Conservation (phyloP, 2,113 vertebrate genomes). For the Meleagris gallopavo region DNA sequence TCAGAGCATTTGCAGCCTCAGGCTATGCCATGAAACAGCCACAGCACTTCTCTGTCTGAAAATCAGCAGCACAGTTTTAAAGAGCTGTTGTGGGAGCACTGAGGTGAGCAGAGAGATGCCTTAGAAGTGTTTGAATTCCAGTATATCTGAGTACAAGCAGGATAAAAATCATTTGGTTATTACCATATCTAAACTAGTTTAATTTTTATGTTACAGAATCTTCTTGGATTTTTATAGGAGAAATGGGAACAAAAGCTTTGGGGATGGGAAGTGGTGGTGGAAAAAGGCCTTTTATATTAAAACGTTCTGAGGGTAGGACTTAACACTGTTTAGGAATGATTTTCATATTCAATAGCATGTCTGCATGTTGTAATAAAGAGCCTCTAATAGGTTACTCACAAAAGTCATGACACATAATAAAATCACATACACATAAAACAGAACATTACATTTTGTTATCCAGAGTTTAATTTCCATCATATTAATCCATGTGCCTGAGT, state of each 20-base stretch:
- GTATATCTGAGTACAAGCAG: slow-evolving; percentile 62
- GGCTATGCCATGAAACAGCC: slow-evolving; percentile 68
- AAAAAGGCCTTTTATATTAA: slow-evolving; percentile 24
- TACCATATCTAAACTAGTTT: slow-evolving; percentile 75
- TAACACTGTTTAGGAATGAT: not conserved
- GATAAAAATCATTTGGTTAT: slow-evolving; percentile 70
- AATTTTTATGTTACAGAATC: slow-evolving; percentile 61
- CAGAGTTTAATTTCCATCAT: not conserved
- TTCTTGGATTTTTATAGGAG: slow-evolving; percentile 58
- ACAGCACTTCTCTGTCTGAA: slow-evolving; percentile 46
- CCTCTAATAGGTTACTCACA: not conserved
- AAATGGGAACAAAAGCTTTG: slow-evolving; percentile 22
- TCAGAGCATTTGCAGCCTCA: slow-evolving; percentile 75
- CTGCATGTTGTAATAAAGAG: not conserved
- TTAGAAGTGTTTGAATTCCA: slow-evolving; percentile 71
- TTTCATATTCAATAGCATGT: slow-evolving; percentile 29
- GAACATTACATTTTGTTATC: not conserved
- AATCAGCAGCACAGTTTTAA: slow-evolving; percentile 70
- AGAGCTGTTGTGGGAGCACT: slow-evolving; percentile 60
- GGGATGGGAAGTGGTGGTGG: not conserved
- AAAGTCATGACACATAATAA: not conserved
- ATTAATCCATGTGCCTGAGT: not conserved
- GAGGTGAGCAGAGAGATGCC: not conserved
- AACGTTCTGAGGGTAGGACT: not conserved
- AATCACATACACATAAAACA: not conserved